Conservation (phyloP, 2,797 vertebrate species). For the Nyctibius grandis region DNA sequence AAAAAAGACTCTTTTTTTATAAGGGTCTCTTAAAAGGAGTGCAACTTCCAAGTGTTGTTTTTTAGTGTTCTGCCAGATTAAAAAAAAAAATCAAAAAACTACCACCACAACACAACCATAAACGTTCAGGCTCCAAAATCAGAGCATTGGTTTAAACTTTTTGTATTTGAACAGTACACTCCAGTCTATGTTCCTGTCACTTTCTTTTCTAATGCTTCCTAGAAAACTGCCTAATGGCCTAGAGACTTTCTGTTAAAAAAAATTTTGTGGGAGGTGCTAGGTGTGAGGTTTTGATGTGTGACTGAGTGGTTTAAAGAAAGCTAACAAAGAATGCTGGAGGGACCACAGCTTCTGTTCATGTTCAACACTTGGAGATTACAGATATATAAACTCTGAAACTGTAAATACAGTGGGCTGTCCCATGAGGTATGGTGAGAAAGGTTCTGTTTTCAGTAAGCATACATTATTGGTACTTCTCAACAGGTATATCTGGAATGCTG, state of each 20-base stretch:
- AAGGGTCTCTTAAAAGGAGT: background rate
- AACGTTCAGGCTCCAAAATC: background rate
- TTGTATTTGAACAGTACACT: background rate
- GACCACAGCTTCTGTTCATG: background rate
- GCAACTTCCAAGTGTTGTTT: background rate
- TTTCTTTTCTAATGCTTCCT: background rate
- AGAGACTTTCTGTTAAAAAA: background rate
- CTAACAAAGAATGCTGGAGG: too few species aligned
- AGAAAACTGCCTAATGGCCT: background rate
- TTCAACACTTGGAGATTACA: background rate
- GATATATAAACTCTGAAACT: background rate
- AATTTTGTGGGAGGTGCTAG: background rate
- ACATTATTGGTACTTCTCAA: background rate
- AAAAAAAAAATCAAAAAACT: fast-evolving
- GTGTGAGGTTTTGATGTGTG: background rate
- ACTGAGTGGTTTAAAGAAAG: background rate
- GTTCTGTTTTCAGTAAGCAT: background rate
- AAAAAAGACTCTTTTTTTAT: background rate
- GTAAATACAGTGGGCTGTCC: background rate
- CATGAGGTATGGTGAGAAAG: background rate
- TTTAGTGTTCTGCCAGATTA: background rate
- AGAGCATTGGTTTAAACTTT: background rate
- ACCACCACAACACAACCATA: too few species aligned
- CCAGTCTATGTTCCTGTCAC: fast-evolving
- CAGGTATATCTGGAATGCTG: background rate